Base-by-base conservation (phyloP, 2,888 invertebrate genomes). In the Cerastoderma edule region DNA sequence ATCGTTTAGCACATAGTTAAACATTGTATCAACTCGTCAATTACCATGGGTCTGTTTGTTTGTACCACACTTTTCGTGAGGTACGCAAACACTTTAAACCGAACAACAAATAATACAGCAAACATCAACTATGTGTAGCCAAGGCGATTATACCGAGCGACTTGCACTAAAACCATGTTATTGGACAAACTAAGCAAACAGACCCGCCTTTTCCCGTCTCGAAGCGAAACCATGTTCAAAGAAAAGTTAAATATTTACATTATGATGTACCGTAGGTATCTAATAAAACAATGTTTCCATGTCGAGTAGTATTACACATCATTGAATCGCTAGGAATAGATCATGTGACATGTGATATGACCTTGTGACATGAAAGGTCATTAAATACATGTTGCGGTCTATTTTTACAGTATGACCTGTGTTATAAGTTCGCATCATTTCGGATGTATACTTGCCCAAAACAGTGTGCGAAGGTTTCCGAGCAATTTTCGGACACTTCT, bases 201-300 rank as follows among this genome's bases (percentile, higher is more conserved):
- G 16, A 60, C 4, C 22, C 35, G 8, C 33, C 10, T 22, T 56
- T 32, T 32, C 60, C 39, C 33, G 33, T 2, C 50, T 1, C 50
- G 22, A 22, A 50, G 27, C 22, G 35, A 60, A 60, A 60, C 30
- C 19, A 60, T 60, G 39, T 33, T 39, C 60, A 60, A 60, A 60
- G 60, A 27, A 6, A 39, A 8, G 22, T 39, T 24, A 60, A 60
- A 60, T 60, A 60, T 60, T 60, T 39, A 39, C 27, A 22, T 60
- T 33, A 39, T 39, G 32, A 56, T 22, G 10, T 32, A 30, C 10
- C n/a, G n/a, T n/a, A n/a, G n/a, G n/a, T n/a, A n/a, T n/a, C n/a
- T n/a, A n/a, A n/a, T n/a, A n/a, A n/a, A n/a, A n/a, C n/a, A n/a
- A n/a, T n/a, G n/a, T n/a, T n/a, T n/a, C n/a, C n/a, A n/a, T n/a